Evolutionary conservation across 2,113 vertebrate genomes (phyloP).

Genomic region (Stigmatopora nigra): DNA sequence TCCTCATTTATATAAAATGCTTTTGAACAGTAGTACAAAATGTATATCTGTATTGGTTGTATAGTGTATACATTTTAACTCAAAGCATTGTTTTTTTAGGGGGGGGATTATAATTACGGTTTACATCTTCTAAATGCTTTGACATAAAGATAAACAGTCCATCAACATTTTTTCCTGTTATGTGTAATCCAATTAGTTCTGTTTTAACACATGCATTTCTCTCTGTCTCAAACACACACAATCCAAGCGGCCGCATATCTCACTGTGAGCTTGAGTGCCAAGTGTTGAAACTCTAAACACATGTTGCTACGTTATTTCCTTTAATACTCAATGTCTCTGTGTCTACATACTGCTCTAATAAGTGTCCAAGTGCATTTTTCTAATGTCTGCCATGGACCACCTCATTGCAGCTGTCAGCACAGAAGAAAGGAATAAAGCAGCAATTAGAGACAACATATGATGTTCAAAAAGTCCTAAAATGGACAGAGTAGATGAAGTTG

Average conservation of each 20-base stretch:
- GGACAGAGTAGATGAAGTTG: neutral
- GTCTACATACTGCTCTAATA: conserved; percentile 33
- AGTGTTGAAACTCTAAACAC: conserved; percentile 56
- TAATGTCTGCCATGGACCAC: conserved; percentile 54
- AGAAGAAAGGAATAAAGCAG: conserved; percentile 2
- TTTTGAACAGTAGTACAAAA: neutral
- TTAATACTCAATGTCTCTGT: conserved; percentile 17
- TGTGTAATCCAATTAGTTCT: neutral
- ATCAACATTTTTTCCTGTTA: neutral
- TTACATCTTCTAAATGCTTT: neutral
- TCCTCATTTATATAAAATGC: neutral
- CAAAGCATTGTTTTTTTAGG: neutral
- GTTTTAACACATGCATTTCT: neutral
- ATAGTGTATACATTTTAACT: neutral
- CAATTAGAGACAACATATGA: conserved; percentile 15
- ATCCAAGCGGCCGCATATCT: conserved; percentile 6
- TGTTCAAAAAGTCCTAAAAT: neutral
- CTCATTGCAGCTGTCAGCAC: conserved; percentile 61
- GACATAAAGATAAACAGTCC: conserved; percentile 5
- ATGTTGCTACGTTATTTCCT: conserved; percentile 25
- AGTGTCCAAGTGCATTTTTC: conserved; percentile 60
- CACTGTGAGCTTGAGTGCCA: conserved; percentile 22
- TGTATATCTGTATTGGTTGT: neutral
- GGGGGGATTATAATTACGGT: neutral
- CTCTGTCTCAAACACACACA: neutral